These are phyloP conservation scores for Varroa destructor DNA, from an alignment of 1,140 invertebrate genomes.

Conservation along the genomic window DNA sequence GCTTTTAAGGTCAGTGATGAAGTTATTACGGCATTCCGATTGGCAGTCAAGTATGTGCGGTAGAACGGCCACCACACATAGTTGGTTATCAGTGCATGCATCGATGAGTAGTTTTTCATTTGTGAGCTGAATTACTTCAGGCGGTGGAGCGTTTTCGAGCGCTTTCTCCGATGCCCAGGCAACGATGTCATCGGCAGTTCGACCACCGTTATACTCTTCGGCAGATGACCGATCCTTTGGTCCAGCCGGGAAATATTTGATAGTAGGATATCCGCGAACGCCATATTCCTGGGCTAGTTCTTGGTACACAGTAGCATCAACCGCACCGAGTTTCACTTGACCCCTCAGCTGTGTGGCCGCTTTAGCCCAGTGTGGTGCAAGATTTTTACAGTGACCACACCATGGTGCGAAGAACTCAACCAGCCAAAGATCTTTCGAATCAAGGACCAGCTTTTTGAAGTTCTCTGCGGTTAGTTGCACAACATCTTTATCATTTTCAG, in stretches of 20 bases:
- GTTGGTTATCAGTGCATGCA: slow-evolving; percentile 65
- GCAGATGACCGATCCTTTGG: slow-evolving; percentile 55
- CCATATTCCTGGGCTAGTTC: slow-evolving; percentile 51
- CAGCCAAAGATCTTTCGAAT: slow-evolving; percentile 83
- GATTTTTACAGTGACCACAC: slow-evolving; percentile 91
- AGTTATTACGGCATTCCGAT: slow-evolving; percentile 76
- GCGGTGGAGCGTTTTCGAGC: slow-evolving; percentile 69
- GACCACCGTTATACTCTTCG: slow-evolving; percentile 61
- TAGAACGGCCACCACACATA: slow-evolving; percentile 84
- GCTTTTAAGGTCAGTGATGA: slow-evolving; percentile 58
- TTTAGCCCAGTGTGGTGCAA: slow-evolving; percentile 83
- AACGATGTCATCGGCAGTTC: slow-evolving; percentile 79
- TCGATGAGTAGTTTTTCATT: slow-evolving; percentile 47
- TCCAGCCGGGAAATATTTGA: slow-evolving; percentile 81
- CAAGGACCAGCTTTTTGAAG: slow-evolving; percentile 75
- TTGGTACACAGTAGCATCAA: slow-evolving; percentile 87
- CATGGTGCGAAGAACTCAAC: slow-evolving; percentile 95
- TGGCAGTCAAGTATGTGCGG: slow-evolving; percentile 97
- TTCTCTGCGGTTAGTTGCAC: slow-evolving; percentile 85
- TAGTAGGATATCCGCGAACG: slow-evolving; percentile 87
- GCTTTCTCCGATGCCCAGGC: slow-evolving; percentile 69
- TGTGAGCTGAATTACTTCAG: slow-evolving; percentile 65
- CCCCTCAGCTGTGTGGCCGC: slow-evolving; percentile 88
- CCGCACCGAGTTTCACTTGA: slow-evolving; percentile 74
- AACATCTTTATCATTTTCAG: slow-evolving; percentile 54